Evolutionary conservation across 2,888 invertebrate species (phyloP), one percentile per base, ranked within the genome.

Genomic region (Lacanobia wlatinum): DNA sequence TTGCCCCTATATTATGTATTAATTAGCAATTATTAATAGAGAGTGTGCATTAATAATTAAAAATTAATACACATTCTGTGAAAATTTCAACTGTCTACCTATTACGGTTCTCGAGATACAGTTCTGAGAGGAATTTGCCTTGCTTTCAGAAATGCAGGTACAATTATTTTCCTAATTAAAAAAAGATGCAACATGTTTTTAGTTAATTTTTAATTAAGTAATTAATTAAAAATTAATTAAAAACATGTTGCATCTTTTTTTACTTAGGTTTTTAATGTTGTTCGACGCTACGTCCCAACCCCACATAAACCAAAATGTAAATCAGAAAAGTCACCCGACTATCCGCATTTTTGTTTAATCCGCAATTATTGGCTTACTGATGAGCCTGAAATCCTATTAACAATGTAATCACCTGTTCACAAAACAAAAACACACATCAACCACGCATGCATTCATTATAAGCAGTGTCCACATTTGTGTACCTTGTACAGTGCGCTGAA

Each of bases 391-490:
- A 77, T 59, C 81, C 53, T 62, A 80, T 77, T 66, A 77, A 80
- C 66, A 77, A 80, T 76, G 52, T 74, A 80, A 73, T 80, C 62
- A 80, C 58, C 53, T 72, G 66, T 73, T 66, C 40, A 66, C 62
- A 74, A 74, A 63, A 75, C 80, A 80, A 77, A 67, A 80, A 80
- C 74, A 73, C 40, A 55, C 76, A 50, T 60, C 80, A 63, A 77
- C 59, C 77, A 16, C 61, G 67, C 73, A 52, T 71, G 59, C 70
- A 76, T 73, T 69, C 75, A 73, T 84, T 83, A 79, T 76, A 77
- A 80, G 65, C 80, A 68, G 70, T 80, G 73, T 59, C 60, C 63
- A 70, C 60, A 64, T 61, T 48, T 34, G 62, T 60, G 53, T 60
- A 28, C 66, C 18, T 6, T 56, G 60, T 50, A 50, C 2, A 38